Percentiles rank a stretch among this genome's conserved stretches.
Evolutionary conservation across 2,888 invertebrate genomes (phyloP).

Genomic region (Chymomyza amoena): DNA sequence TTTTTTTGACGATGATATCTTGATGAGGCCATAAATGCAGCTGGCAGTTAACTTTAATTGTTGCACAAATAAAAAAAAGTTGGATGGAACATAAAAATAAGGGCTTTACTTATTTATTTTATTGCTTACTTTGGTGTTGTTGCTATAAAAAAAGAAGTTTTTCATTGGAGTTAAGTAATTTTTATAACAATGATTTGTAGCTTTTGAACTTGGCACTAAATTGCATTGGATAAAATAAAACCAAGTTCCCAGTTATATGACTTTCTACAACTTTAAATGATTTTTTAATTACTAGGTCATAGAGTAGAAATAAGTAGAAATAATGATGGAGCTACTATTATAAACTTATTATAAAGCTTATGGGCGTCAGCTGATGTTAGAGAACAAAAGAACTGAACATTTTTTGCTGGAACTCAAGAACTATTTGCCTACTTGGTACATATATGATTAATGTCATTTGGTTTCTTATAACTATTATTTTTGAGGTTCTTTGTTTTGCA

Average conservation of each 20-base stretch:
- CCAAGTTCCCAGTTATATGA: not conserved
- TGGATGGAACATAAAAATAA: slow-evolving; percentile 16
- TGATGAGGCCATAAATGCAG: slow-evolving; percentile 38
- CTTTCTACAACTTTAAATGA: not conserved
- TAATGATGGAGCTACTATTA: not conserved
- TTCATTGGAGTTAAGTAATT: slow-evolving; percentile 12
- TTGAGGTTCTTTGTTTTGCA: not conserved
- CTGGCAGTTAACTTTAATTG: slow-evolving; percentile 50
- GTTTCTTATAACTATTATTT: not conserved
- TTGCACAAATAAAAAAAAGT: slow-evolving; percentile 52
- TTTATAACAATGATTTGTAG: not conserved
- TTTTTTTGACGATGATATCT: slow-evolving; percentile 15
- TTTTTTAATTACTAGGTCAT: not conserved
- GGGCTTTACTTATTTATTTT: slow-evolving; percentile 5
- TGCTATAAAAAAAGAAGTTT: slow-evolving; percentile 15
- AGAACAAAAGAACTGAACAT: not conserved
- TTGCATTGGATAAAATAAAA: too few species aligned
- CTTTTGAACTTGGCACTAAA: not conserved
- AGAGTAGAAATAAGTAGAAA: not conserved
- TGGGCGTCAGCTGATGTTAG: not conserved
- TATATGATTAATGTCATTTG: not conserved
- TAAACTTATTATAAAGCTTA: not conserved
- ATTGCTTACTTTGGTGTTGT: slow-evolving; percentile 16
- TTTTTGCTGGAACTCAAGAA: not conserved
- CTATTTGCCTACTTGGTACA: not conserved